Evolutionary conservation across 1,140 invertebrate species (phyloP).

Genomic region (Drosophila littoralis): DNA sequence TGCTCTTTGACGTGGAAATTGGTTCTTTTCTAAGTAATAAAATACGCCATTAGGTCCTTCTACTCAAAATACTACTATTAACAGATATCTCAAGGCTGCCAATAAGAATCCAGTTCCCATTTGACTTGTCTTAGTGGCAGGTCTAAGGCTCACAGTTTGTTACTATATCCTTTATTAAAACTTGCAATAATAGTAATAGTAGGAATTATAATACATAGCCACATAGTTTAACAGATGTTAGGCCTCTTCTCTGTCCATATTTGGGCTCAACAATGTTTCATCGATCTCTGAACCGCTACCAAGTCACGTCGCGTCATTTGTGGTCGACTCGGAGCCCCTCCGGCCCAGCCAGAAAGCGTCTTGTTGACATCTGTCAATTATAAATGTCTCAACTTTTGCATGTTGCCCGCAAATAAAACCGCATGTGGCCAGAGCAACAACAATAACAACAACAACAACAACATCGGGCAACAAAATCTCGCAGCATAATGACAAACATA

Average conservation of each 20-base stretch:
- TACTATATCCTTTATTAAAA: no score
- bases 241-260: neutral
- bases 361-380: slow-evolving; percentile 76
- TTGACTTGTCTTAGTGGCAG: no score
- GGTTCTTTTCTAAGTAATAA: no score
- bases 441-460: slow-evolving; percentile 12
- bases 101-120: no score
- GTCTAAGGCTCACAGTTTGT: no score
- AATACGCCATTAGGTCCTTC: no score
- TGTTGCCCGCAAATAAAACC: slow-evolving; percentile 62
- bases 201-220: neutral
- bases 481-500: slow-evolving; percentile 56
- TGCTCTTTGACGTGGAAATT: no score
- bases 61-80: no score
- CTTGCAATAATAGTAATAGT: no score
- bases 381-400: slow-evolving; percentile 62
- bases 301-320: neutral
- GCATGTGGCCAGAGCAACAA: slow-evolving; percentile 49
- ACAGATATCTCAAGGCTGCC: no score
- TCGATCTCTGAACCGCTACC: neutral
- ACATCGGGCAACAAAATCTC: slow-evolving; percentile 31
- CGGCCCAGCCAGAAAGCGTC: neutral
- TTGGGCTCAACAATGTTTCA: slow-evolving; percentile 10
- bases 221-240: neutral
- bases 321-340: neutral